phyloP scores from a whole-genome alignment of 2,797 vertebrate genomes.

The Todus mexicanus region DNA sequence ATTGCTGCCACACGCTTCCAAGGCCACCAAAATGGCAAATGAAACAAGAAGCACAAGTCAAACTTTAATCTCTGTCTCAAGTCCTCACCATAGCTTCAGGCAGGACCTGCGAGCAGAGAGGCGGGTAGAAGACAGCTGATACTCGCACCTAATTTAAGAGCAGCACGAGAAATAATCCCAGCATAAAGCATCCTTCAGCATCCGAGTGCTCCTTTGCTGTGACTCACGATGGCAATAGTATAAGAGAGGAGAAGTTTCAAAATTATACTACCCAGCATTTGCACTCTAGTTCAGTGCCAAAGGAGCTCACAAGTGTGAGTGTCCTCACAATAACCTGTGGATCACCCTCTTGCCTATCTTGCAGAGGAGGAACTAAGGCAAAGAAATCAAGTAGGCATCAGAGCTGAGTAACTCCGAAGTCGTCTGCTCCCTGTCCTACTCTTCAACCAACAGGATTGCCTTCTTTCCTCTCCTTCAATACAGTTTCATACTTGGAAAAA shows the following conservation, averaged over 20 bases:
- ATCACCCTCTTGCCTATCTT: background rate
- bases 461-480: background rate
- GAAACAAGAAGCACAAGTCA: background rate
- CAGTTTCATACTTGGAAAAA: background rate
- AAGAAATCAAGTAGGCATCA: background rate
- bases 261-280: background rate
- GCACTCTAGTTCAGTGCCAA: background rate
- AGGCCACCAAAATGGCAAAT: slow-evolving; percentile 29
- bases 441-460: background rate
- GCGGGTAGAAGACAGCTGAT: background rate
- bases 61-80: background rate
- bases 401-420: background rate
- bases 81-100: background rate
- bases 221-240: background rate
- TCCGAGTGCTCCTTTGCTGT: background rate
- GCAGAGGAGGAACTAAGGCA: background rate
- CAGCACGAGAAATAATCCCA: background rate
- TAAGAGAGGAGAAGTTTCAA: background rate
- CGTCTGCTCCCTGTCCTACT: background rate
- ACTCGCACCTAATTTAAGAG: background rate
- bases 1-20: background rate
- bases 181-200: background rate
- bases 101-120: background rate
- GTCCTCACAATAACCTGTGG: background rate
- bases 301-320: background rate